Evolutionary conservation across 2,797 vertebrate species (phyloP).

Genomic region (Netta rufina): DNA sequence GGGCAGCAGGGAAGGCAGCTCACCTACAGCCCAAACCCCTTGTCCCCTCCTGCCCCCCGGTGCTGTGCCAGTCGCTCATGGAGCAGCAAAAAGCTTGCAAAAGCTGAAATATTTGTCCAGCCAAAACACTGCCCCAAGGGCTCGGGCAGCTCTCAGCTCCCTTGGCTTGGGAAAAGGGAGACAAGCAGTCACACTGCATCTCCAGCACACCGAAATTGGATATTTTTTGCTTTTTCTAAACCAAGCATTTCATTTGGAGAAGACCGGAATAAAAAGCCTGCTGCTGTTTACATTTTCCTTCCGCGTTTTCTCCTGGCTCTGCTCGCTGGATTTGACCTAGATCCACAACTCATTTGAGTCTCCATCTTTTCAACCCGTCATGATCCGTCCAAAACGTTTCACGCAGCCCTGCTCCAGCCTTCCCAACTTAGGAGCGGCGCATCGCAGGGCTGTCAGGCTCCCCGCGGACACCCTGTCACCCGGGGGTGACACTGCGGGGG

Average conservation of each 20-base stretch:
- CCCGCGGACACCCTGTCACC: background rate
- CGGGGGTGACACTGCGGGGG: background rate
- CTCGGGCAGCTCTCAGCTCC: background rate
- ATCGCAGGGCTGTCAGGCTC: background rate
- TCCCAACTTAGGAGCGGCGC: background rate
- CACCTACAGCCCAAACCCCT: background rate
- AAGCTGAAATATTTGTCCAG: background rate
- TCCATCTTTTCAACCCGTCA: slow-evolving; percentile 4
- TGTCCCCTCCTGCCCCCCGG: background rate
- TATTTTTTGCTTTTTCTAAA: slow-evolving; percentile 19
- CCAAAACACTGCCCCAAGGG: background rate
- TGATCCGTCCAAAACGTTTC: background rate
- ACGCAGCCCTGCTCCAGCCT: background rate
- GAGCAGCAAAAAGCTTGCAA: accelerated
- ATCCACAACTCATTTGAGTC: slow-evolving; percentile 17
- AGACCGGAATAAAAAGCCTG: background rate
- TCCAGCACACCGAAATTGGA: background rate
- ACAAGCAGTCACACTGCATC: background rate
- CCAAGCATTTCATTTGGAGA: background rate
- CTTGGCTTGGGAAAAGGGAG: background rate
- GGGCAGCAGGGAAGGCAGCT: background rate
- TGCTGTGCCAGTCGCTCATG: background rate
- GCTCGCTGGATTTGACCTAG: background rate
- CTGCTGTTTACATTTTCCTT: slow-evolving; percentile 32
- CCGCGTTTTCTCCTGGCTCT: background rate